A percentile compares a stretch with the other conserved stretches of the same genome.
Evolutionary conservation across 2,797 vertebrate genomes (phyloP).

Genomic region (Acipenser ruthenus): DNA sequence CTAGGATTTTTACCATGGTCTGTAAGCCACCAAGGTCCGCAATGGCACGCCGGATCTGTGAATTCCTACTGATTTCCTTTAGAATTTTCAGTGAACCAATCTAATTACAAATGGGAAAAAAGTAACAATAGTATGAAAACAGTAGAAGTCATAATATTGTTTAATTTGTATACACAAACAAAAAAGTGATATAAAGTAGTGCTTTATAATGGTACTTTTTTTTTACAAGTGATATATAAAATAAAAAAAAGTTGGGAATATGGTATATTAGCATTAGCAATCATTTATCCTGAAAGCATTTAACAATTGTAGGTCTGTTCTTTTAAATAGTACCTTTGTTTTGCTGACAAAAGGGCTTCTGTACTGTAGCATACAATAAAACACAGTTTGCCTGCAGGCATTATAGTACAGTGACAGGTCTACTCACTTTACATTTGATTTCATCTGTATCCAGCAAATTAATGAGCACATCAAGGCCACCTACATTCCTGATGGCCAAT

Average conservation of each 20-base stretch:
- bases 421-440: conserved; percentile 83
- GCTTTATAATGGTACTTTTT: no score
- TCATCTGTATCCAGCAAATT: conserved; percentile 90
- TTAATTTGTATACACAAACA: conserved; percentile 7
- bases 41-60: conserved; percentile 74
- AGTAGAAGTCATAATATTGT: not conserved
- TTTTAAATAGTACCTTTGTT: conserved; percentile 28
- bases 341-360: conserved; percentile 12
- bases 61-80: conserved; percentile 80
- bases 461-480: conserved; percentile 85
- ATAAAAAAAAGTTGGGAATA: no score
- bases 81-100: conserved; percentile 91
- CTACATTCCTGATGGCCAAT: conserved; percentile 81
- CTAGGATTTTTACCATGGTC: conserved; percentile 76
- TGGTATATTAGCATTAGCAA: no score
- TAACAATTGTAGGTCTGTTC: conserved; percentile 36
- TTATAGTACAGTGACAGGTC: conserved; percentile 31
- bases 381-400: conserved; percentile 28
- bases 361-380: conserved; percentile 30
- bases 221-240: no score
- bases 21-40: conserved; percentile 78
- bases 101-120: conserved; percentile 43
- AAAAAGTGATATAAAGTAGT: not conserved
- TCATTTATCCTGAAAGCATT: no score
- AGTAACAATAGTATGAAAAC: not conserved